Conservation (phyloP, 2,888 invertebrate genomes). For the Ellobium chinense region DNA sequence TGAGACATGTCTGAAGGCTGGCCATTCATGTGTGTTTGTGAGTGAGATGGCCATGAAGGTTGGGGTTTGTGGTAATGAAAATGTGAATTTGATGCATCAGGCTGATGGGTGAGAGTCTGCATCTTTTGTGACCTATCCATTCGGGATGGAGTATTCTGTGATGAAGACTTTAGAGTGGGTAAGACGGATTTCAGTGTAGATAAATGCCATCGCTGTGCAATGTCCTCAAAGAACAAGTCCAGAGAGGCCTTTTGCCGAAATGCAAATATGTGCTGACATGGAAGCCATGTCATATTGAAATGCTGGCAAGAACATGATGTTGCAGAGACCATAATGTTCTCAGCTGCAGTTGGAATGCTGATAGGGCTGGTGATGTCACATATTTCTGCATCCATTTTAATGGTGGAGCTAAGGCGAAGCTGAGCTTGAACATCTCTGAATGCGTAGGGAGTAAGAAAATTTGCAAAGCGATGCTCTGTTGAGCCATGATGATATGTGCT, state of each 20-base stretch:
- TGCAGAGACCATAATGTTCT: constrained; percentile 23
- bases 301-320: constrained; percentile 28
- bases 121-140: background rate
- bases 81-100: background rate
- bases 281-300: constrained; percentile 26
- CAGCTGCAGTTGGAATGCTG: constrained; percentile 2
- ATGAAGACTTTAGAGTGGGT: background rate
- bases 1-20: constrained; percentile 17
- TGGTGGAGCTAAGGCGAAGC: background rate
- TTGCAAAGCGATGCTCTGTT: constrained; percentile 15
- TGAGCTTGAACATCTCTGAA: background rate
- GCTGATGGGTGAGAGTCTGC: background rate
- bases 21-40: constrained; percentile 17
- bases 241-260: constrained; percentile 14
- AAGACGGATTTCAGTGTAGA: constrained; percentile 21
- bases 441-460: constrained; percentile 24
- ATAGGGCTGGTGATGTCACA: constrained; percentile 28
- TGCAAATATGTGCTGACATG: constrained; percentile 29
- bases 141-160: background rate
- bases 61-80: constrained; percentile 20
- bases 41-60: background rate
- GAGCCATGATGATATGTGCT: constrained; percentile 1
- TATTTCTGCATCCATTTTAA: constrained; percentile 28
- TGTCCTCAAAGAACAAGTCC: constrained; percentile 20
- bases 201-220: constrained; percentile 32